Conservation (phyloP, 2,797 vertebrate species). For the Diglossa cyanea region DNA sequence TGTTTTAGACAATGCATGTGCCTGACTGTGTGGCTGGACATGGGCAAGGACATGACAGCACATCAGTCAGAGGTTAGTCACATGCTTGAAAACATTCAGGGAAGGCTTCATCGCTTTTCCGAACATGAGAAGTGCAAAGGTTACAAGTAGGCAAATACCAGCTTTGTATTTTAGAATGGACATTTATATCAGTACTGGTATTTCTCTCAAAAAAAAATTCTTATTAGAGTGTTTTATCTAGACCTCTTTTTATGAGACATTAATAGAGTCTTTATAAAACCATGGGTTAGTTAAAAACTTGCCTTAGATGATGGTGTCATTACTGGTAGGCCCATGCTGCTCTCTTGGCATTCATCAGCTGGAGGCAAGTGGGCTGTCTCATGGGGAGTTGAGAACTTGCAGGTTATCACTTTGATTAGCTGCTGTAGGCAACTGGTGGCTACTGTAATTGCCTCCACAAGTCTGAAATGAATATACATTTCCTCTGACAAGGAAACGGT, state of each 20-base stretch:
- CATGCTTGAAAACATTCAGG: not conserved
- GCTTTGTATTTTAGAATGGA: not conserved
- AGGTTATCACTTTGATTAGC: constrained; percentile 56
- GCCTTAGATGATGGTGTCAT: not conserved
- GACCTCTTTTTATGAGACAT: not conserved
- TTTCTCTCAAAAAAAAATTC: not conserved
- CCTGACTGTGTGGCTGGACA: not conserved
- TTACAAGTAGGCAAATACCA: constrained; percentile 2
- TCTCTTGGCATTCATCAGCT: constrained; percentile 27
- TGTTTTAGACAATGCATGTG: not conserved
- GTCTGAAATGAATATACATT: constrained; percentile 54
- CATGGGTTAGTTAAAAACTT: constrained; percentile 32
- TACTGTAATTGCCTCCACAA: constrained; percentile 24
- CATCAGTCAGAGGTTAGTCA: constrained; percentile 1
- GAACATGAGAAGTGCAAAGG: not conserved
- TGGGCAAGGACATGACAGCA: accelerated
- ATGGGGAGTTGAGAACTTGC: constrained; percentile 32
- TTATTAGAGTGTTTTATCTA: constrained; percentile 1
- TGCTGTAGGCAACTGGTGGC: constrained; percentile 46
- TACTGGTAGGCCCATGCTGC: not conserved
- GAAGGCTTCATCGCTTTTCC: not conserved
- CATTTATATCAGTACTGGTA: not conserved
- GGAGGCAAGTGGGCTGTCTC: constrained; percentile 9
- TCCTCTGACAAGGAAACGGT: constrained; percentile 26
- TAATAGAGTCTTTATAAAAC: constrained; percentile 9